Evolutionary conservation across 2,797 vertebrate genomes (phyloP).

Genomic region (Helostoma temminkii): DNA sequence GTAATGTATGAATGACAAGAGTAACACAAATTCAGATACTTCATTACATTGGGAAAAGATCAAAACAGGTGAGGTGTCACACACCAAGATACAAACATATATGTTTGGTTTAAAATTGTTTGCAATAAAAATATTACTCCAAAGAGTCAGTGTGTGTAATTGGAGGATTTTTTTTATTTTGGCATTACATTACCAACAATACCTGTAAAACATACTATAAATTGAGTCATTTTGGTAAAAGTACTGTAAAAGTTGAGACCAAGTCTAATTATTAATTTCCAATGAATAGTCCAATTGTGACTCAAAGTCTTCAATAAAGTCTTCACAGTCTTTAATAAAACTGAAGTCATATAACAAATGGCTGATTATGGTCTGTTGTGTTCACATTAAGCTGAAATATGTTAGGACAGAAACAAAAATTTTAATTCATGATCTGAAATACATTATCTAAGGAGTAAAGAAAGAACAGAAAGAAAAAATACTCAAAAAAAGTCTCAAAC

Average conservation of each 20-base stretch:
- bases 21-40: constrained; percentile 36
- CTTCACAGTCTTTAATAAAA: constrained; percentile 42
- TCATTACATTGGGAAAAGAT: constrained; percentile 5
- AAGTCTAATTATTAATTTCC: constrained; percentile 14
- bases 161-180: constrained; percentile 12
- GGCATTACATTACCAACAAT: neutral
- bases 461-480: neutral
- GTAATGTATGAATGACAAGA: constrained; percentile 25
- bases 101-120: neutral
- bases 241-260: neutral
- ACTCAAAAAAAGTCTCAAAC: neutral
- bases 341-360: constrained; percentile 33
- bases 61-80: neutral
- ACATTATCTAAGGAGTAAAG: neutral
- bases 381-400: constrained; percentile 48
- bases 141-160: neutral
- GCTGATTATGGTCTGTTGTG: constrained; percentile 26
- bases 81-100: too few relatives aligned
- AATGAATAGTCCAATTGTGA: constrained; percentile 14
- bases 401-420: constrained; percentile 10
- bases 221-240: neutral
- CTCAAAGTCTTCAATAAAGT: constrained; percentile 30
- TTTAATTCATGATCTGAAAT: constrained; percentile 6
- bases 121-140: neutral
- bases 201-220: neutral